These are phyloP conservation scores for Euwallacea similis DNA, from an alignment of 1,140 invertebrate species.

Conservation along the genomic window DNA sequence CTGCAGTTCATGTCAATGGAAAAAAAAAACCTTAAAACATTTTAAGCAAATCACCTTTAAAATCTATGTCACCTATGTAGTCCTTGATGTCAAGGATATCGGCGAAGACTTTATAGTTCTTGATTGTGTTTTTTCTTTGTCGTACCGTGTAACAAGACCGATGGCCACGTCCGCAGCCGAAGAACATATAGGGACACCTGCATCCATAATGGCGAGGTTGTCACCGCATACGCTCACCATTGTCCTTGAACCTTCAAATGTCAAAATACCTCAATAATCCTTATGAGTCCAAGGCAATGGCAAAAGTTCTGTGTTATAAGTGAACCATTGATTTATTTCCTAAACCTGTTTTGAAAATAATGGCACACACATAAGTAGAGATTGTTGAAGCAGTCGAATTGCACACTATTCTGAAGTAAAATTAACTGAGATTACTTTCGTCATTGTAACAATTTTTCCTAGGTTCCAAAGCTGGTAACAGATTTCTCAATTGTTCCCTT, in stretches of 20 bases:
- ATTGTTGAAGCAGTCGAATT: too few relatives aligned
- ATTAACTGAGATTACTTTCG: too few relatives aligned
- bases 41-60: slow-evolving; percentile 66
- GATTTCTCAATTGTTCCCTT: too few relatives aligned
- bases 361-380: too few relatives aligned
- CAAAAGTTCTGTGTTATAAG: too few relatives aligned
- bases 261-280: too few relatives aligned
- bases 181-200: slow-evolving; percentile 81
- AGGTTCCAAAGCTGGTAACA: too few relatives aligned
- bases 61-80: slow-evolving; percentile 99
- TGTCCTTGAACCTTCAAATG: slow-evolving; percentile 79
- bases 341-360: too few relatives aligned
- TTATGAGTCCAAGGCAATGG: too few relatives aligned
- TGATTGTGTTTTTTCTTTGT: slow-evolving; percentile 63
- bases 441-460: too few relatives aligned
- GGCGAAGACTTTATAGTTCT: slow-evolving; percentile 83
- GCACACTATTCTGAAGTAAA: too few relatives aligned
- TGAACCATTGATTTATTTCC: too few relatives aligned
- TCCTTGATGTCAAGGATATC: slow-evolving; percentile 98
- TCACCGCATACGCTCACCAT: slow-evolving; percentile 98
- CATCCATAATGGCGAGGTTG: slow-evolving; percentile 93
- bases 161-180: slow-evolving; percentile 94
- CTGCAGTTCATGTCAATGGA: slow-evolving; percentile 67
- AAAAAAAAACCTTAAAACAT: background rate
- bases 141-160: slow-evolving; percentile 76